Evolutionary conservation across 2,797 vertebrate species (phyloP), one percentile per base, ranked within the genome.

Genomic region (Okamejei kenojei): DNA sequence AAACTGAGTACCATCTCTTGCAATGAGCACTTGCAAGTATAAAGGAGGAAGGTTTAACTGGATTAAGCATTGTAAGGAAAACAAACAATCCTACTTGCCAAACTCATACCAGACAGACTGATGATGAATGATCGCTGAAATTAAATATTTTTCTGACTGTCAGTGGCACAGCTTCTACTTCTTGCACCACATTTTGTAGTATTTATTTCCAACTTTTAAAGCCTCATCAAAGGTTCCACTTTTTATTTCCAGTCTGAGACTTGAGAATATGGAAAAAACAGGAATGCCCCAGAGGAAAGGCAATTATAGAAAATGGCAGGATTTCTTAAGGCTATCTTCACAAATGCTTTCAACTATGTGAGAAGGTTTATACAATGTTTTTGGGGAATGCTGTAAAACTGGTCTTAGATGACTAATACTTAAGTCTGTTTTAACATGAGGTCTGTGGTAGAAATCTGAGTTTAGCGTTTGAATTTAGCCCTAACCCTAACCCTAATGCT

Each of bases 261-360:
- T 71, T 90, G 63, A 90, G 4, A 4, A 17, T 23, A 23, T 73
- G 68, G n/a, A 65, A 90, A 54, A 90, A 90, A 71, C 88, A 90
- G 65, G 88, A 90, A 90, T 90, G 32, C 88, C 17, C 88, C 65
- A 71, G 65, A 90, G 65, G 65, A 38, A 90, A 71, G 88, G 63
- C 63, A 90, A 90, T 90, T 73, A 90, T 71, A 90, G 65, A 73
- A 74, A 54, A 76, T n/a, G 11, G 88, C 32, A 76, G 71, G 26
- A 92, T 76, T 76, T 76, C 90, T 92, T 92, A 58, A 92, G 90
- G 71, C 90, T 76, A 76, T 74, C 71, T 76, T 92, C 90, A 92
- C 90, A 92, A 92, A 76, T 92, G 84, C 29, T 54, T 76, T 26
- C 45, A 90, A 90, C 88, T 38, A 76, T 54, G 45, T 92, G 68